Percentiles rank a stretch among this genome's conserved stretches.
Conservation (phyloP, 2,888 invertebrate genomes). For the Eilema griseolum region DNA sequence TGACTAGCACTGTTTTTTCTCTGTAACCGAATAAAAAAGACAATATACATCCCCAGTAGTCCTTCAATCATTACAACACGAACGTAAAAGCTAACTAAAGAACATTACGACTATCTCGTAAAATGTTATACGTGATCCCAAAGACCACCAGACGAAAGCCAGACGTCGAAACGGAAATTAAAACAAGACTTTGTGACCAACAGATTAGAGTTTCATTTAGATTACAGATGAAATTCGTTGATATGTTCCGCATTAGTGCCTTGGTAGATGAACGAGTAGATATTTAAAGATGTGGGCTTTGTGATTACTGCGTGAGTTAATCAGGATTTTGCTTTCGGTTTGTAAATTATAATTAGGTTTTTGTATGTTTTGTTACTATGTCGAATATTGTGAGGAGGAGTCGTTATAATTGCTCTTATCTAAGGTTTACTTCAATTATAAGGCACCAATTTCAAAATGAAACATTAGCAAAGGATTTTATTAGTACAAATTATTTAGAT, state of each 20-base stretch:
- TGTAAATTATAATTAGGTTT: background rate
- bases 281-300: constrained; percentile 10
- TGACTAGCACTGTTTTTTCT: background rate
- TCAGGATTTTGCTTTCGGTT: background rate
- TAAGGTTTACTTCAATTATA: background rate
- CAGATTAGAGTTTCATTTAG: constrained; percentile 47
- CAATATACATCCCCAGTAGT: background rate
- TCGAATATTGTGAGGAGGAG: background rate
- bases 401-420: background rate
- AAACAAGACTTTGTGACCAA: constrained; percentile 38
- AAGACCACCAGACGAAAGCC: constrained; percentile 25
- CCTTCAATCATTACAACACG: constrained; percentile 15
- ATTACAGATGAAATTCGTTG: constrained; percentile 30
- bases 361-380: background rate
- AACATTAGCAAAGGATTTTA: background rate
- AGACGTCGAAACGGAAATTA: constrained; percentile 43
- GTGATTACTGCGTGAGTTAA: background rate
- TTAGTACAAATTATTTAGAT: too few relatives aligned
- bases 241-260: constrained; percentile 26
- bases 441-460: background rate
- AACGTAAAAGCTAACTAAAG: constrained; percentile 25
- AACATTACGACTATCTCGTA: constrained; percentile 35
- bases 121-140: constrained; percentile 33
- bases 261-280: constrained; percentile 17
- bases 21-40: background rate